phyloP scores from a whole-genome alignment of 2,888 invertebrate species.

The Lissonota sp. region DNA sequence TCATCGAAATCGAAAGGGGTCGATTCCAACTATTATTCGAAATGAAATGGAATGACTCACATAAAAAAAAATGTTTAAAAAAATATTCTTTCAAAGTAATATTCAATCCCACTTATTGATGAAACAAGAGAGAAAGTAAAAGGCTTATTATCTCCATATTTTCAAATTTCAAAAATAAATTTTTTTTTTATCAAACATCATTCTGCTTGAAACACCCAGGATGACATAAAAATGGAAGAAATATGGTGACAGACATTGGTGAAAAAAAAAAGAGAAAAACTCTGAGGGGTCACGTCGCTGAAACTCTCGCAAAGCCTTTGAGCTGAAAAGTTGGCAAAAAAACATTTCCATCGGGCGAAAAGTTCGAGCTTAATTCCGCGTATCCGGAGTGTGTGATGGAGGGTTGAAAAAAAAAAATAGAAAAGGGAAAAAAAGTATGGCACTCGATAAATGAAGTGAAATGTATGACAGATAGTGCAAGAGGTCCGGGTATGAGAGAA shows the following conservation, averaged over 20 bases:
- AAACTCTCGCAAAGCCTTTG: slow-evolving; percentile 19
- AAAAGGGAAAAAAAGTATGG: slow-evolving; percentile 17
- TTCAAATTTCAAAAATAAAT: background rate
- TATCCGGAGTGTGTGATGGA: too few species aligned
- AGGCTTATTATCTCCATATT: background rate
- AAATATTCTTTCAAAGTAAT: too few species aligned
- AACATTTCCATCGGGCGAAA: slow-evolving; percentile 12
- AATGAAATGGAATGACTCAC: too few species aligned
- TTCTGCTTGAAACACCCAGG: slow-evolving; percentile 10
- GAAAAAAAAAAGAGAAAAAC: background rate
- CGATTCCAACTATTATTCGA: too few species aligned
- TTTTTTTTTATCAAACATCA: background rate
- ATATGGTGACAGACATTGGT: background rate
- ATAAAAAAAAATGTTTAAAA: too few species aligned
- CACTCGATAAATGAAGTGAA: slow-evolving; percentile 13
- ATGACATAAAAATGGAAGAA: slow-evolving; percentile 22
- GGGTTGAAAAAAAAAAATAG: background rate
- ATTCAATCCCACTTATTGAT: too few species aligned
- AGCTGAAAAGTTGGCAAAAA: background rate
- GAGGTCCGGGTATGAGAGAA: slow-evolving; percentile 1
- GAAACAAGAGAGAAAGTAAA: too few species aligned
- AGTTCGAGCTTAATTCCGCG: slow-evolving; percentile 26
- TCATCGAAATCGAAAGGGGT: too few species aligned
- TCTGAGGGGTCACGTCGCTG: background rate
- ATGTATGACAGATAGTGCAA: slow-evolving; percentile 6